Evolutionary conservation across 2,888 invertebrate genomes (phyloP), one percentile per base, ranked within the genome.

Genomic region (Andrena bucephala): DNA sequence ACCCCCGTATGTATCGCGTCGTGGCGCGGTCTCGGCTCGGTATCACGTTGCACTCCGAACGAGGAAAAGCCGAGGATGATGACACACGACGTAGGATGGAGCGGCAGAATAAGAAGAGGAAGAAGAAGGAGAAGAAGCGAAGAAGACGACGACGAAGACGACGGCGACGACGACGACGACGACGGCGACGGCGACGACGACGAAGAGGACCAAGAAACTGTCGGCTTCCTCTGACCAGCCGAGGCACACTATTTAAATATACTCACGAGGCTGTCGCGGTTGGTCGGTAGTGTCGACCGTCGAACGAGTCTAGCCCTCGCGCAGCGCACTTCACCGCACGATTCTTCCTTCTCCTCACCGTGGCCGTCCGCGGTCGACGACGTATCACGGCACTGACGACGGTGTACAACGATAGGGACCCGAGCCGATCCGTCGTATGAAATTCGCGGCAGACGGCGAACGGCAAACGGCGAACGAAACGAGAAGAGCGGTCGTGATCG

Each of bases 181-280:
- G n/a, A n/a, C n/a, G n/a, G n/a, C n/a, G n/a, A 52, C 1, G 65
- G 48, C 13, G 72, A 33, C 24, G 74, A 71, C 0, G 79, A 77
- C 33, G 83, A 75, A 50, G 79, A 74, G 33, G 79, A 82, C 24
- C 79, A 85, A 77, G 85, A 84, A 81, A 75, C 68, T 62, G 80
- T 84, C 86, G 78, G 82, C 74, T 85, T 86, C 66, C 85, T 88
- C 86, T 81, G 85, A 85, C 81, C 87, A 77, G 84, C 69, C 83
- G 79, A 79, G 86, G 84, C 83, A 87, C 85, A 77, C 88, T 85
- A 88, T 88, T 88, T 88, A 88, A 88, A 88, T 88, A 88, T 88
- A 88, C 84, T 84, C 84, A 84, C 89, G 80, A 76, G 73, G 74
- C 76, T 81, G 69, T 80, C 68, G 72, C 79, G 80, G 83, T 31